Percentiles rank a stretch among this genome's conserved stretches.
Evolutionary conservation across 2,888 invertebrate genomes (phyloP).

Genomic region (Melipona beecheii): DNA sequence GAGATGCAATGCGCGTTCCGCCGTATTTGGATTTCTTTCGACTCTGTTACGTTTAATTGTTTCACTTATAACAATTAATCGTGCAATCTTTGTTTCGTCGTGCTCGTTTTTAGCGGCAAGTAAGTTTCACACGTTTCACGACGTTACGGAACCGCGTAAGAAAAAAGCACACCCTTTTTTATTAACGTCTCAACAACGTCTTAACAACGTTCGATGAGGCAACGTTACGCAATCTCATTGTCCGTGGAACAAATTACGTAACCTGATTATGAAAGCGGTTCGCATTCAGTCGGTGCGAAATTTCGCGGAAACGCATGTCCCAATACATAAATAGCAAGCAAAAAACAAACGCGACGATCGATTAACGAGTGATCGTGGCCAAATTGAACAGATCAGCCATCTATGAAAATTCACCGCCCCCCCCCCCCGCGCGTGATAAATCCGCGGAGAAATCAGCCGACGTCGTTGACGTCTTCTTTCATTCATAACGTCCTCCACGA

Average conservation of each 20-base stretch:
- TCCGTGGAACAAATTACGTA: conserved; percentile 54
- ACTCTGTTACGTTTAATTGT: too few relatives aligned
- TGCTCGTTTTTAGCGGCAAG: background rate
- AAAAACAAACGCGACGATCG: background rate
- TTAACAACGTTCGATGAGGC: conserved; percentile 32
- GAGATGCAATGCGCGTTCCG: too few relatives aligned
- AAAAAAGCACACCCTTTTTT: conserved; percentile 5
- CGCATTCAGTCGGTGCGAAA: conserved; percentile 31
- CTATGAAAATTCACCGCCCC: conserved; percentile 4
- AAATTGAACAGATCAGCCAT: background rate
- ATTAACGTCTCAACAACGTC: conserved; percentile 33
- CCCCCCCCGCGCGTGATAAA: background rate
- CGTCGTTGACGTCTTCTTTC: background rate
- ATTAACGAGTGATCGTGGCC: background rate
- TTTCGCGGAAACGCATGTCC: conserved; percentile 24
- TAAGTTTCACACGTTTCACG: background rate
- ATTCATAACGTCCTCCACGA: background rate
- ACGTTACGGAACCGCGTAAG: background rate
- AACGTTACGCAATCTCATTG: conserved; percentile 48
- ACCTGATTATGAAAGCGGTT: conserved; percentile 53
- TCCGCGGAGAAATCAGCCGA: conserved; percentile 11
- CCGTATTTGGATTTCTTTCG: too few relatives aligned
- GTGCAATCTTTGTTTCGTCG: background rate
- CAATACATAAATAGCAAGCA: background rate
- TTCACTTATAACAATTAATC: background rate